These are phyloP conservation scores for Caenorhabditis sinica DNA, from an alignment of 2,888 invertebrate species.

Conservation along the genomic window DNA sequence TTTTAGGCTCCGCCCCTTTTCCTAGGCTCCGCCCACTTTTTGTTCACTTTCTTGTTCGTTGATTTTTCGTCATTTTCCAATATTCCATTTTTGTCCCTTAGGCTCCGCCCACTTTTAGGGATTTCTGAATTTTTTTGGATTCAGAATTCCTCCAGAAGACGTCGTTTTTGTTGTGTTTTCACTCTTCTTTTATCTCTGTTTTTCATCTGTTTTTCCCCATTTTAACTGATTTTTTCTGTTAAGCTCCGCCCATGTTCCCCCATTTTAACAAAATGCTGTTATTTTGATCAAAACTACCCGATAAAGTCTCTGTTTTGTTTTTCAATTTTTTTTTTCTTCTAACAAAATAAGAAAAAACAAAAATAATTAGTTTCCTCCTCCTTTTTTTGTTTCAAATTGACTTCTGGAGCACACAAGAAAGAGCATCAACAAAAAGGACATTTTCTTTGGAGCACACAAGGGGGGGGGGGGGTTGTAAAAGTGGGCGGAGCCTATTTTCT, in stretches of 20 bases:
- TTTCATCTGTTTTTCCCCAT: not conserved
- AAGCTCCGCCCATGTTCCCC: constrained; percentile 1
- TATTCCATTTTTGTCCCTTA: not conserved
- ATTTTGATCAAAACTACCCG: too few species aligned
- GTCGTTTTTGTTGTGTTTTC: too few species aligned
- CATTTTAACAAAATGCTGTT: too few species aligned
- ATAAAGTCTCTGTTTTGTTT: not conserved
- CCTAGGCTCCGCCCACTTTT: not conserved
- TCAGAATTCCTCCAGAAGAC: not conserved
- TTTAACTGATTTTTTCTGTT: constrained; percentile 2
- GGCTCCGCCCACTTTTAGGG: not conserved
- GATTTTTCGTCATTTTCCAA: not conserved
- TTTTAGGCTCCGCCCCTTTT: too few species aligned
- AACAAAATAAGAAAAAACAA: not conserved
- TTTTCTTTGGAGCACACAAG: too few species aligned
- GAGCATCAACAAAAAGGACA: too few species aligned
- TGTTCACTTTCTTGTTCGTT: not conserved
- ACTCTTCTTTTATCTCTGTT: not conserved
- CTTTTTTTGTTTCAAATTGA: constrained; percentile 38
- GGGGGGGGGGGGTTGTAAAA: not conserved
- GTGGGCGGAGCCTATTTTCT: not conserved
- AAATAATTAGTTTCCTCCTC: constrained; percentile 52
- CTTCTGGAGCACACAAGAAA: not conserved
- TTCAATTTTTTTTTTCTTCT: not conserved
- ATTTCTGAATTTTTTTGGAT: not conserved